Evolutionary conservation across 2,888 invertebrate genomes (phyloP).

Genomic region (Eulithis testata): DNA sequence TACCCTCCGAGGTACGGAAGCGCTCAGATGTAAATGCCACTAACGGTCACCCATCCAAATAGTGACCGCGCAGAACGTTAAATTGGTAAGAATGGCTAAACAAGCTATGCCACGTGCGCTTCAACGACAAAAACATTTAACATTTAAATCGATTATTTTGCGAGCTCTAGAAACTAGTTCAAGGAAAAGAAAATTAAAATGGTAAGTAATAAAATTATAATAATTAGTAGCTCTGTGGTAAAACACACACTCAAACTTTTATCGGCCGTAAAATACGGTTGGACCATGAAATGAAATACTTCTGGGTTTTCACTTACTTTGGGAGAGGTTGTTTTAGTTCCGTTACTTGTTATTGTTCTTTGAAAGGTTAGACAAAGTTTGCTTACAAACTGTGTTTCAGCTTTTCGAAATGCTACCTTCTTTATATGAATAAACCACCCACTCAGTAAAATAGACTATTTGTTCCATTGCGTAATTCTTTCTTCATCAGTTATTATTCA

Average conservation of each 20-base stretch:
- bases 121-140: too few species aligned
- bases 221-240: conserved; percentile 19
- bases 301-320: conserved; percentile 5
- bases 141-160: too few species aligned
- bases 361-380: conserved; percentile 25
- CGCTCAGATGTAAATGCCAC: too few species aligned
- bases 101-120: too few species aligned
- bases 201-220: conserved; percentile 27
- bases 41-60: too few species aligned
- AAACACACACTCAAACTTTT: conserved; percentile 24
- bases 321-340: conserved; percentile 27
- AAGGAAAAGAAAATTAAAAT: conserved; percentile 46
- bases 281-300: conserved; percentile 24
- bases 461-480: not conserved
- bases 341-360: conserved; percentile 25
- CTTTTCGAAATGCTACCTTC: conserved; percentile 7
- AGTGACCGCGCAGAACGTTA: too few species aligned
- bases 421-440: conserved; percentile 10
- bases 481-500: not conserved
- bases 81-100: too few species aligned
- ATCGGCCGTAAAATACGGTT: conserved; percentile 24
- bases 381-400: conserved; percentile 14
- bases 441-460: conserved; percentile 10
- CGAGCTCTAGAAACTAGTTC: conserved; percentile 35
- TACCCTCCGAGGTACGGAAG: too few species aligned